Base-by-base conservation (phyloP, 2,797 vertebrate species). In the Decapterus maruadsi region DNA sequence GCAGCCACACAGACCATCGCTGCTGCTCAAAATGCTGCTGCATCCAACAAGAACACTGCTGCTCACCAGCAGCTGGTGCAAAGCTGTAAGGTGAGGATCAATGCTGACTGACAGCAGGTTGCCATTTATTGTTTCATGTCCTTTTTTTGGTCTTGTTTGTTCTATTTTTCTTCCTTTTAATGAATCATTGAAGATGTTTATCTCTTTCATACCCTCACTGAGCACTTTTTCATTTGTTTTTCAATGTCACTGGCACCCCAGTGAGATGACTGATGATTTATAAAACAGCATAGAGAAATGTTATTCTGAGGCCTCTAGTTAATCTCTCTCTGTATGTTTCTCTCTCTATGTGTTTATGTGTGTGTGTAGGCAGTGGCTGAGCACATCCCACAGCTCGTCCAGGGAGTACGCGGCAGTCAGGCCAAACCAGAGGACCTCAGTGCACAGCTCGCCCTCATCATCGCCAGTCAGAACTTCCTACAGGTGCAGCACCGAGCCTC, bases 61-160 rank as follows among this genome's bases (percentile, higher is more conserved):
- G 97, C 97, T 67, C 98, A 99, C 89, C 98, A 99, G 91, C 97
- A 99, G 80, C 96, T 99, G 75, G 98, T 99, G 59, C 96, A 99
- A 93, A 99, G 98, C 95, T 99, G 98, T 79, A 99, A 99, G 97
- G 98, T 97, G 80, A 77, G 88, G 80, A 50, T 73, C 36, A 45
- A 0, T 26, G 36, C 53, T 10, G 26, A 48, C 19, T 48, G 45
- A 26, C 34, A 46, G n/a, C 5, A 10, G 16, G 20, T 6, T 14
- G 20, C n/a, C 38, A 29, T 38, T 72, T 54, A 8, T 14, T 36
- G 11, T 40, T 50, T 59, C 22, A 40, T 63, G 3, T 51, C 31
- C 42, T 59, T 22, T 54, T 53, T 46, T 2, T 8, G 5, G 1
- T 54, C 16, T 1, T 4, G 1, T 60, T 48, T 9, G 4, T 8